Conservation (phyloP, 2,113 vertebrate species). For the Parus major region DNA sequence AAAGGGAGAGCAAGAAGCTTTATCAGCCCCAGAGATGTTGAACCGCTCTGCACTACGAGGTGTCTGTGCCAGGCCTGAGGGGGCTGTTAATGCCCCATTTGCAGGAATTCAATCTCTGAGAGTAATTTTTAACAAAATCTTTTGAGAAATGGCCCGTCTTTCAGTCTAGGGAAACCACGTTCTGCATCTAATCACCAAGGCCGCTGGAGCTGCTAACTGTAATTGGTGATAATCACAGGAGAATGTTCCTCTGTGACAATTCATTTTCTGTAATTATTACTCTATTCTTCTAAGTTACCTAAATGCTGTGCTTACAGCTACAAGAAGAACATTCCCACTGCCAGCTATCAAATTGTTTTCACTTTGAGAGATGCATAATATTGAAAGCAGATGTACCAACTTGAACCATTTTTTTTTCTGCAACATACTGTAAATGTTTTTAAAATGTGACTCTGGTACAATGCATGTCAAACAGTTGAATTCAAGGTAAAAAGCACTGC, state of each 20-base stretch:
- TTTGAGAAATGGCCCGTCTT: not conserved
- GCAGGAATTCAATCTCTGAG: not conserved
- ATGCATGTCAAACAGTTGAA: constrained; percentile 85
- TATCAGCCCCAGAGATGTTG: not conserved
- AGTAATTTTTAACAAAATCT: not conserved
- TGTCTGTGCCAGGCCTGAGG: not conserved
- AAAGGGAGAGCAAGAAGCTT: not conserved
- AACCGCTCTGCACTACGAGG: rapidly evolving
- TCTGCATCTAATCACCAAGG: constrained; percentile 81
- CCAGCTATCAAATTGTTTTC: constrained; percentile 85
- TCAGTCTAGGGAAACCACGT: not conserved
- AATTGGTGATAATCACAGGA: constrained; percentile 80
- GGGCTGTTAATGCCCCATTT: not conserved
- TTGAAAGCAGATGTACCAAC: constrained; percentile 93
- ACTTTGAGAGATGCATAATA: constrained; percentile 84
- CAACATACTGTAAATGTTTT: constrained; percentile 76
- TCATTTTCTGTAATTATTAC: constrained; percentile 90
- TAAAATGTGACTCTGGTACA: constrained; percentile 79
- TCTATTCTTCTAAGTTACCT: constrained; percentile 85
- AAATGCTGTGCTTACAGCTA: constrained; percentile 81
- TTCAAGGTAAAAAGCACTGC: constrained; percentile 82
- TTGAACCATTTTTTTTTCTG: constrained; percentile 7
- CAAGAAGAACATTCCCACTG: constrained; percentile 75
- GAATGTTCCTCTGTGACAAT: constrained; percentile 86
- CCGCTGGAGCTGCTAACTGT: constrained; percentile 73